Conservation (phyloP, 1,140 invertebrate genomes). For the Battus philenor region DNA sequence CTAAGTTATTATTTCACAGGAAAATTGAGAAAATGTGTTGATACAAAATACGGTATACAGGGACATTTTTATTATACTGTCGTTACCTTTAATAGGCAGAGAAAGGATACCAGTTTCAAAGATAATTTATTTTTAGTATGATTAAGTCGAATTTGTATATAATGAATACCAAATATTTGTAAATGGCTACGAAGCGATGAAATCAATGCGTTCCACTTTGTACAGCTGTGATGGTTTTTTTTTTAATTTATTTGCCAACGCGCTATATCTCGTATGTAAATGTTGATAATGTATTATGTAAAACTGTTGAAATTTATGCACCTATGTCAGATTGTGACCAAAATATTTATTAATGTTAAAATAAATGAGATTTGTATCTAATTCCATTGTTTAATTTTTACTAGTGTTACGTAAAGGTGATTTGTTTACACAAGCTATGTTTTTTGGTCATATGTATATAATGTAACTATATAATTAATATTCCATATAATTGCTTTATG, state of each 20-base stretch:
- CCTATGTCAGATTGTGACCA: constrained; percentile 8
- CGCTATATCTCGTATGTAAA: background rate
- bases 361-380: constrained; percentile 27
- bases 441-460: too few relatives aligned
- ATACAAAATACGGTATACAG: too few relatives aligned
- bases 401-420: too few relatives aligned
- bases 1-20: too few relatives aligned
- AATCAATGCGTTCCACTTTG: background rate
- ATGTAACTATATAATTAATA: too few relatives aligned
- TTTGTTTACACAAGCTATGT: too few relatives aligned
- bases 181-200: background rate
- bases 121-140: constrained; percentile 4
- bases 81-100: too few relatives aligned
- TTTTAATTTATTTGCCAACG: background rate
- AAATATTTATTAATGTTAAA: constrained; percentile 31
- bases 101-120: constrained; percentile 5
- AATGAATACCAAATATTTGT: constrained; percentile 17
- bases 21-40: too few relatives aligned
- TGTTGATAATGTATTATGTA: constrained; percentile 3
- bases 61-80: too few relatives aligned
- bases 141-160: constrained; percentile 15
- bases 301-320: constrained; percentile 1
- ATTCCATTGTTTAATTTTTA: constrained; percentile 19
- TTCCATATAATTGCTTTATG: too few relatives aligned
- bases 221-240: background rate